Base-by-base conservation (phyloP, 2,888 invertebrate species). In the Synanthedon tipuliformis region DNA sequence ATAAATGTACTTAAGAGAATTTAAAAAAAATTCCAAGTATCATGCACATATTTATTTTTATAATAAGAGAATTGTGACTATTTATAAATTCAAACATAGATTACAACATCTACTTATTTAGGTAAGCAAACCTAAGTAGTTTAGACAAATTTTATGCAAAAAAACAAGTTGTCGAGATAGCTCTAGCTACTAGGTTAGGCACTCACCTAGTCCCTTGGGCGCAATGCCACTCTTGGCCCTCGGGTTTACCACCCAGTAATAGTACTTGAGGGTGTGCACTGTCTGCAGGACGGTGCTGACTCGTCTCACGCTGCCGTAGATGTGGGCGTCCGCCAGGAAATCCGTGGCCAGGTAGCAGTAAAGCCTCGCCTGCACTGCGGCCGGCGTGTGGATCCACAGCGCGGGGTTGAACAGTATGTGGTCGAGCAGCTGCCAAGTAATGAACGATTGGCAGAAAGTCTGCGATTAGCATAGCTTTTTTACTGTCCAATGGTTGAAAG, bases 321-420 rank as follows among this genome's bases (percentile, higher is more conserved):
- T 97, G 82, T 98, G 97, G 2, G 97, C 96, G 81, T 99, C 98
- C 56, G 95, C 95, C 56, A 99, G 90, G 88, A 99, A 99, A 83
- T 99, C 99, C n/a, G 97, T 97, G 49, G 99, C 97, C 84, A 99
- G 88, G 88, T 99, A 99, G 71, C 96, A 96, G 89, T 99, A 99
- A 51, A 99, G 91, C 61, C 94, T 90, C 50, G 96, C 95, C 81
- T 98, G 98, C 8, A 99, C 99, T 60, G 95, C 93, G 40, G 98
- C 95, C 52, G 97, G 95, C 11, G 99, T 97, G 87, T 99, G 96
- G 71, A 99, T 98, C 99, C 99, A 99, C 58, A 99, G 89, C 40
- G 97, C 96, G 8, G 99, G 99, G 90, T 99, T 99, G 92, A 99
- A 99, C 62, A 99, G 92, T 56, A 99, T 95, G 89, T 99, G 98